A percentile compares a stretch with the other conserved stretches of the same genome.
phyloP scores from a whole-genome alignment of 2,113 vertebrate species.

The Festucalex cinctus region DNA sequence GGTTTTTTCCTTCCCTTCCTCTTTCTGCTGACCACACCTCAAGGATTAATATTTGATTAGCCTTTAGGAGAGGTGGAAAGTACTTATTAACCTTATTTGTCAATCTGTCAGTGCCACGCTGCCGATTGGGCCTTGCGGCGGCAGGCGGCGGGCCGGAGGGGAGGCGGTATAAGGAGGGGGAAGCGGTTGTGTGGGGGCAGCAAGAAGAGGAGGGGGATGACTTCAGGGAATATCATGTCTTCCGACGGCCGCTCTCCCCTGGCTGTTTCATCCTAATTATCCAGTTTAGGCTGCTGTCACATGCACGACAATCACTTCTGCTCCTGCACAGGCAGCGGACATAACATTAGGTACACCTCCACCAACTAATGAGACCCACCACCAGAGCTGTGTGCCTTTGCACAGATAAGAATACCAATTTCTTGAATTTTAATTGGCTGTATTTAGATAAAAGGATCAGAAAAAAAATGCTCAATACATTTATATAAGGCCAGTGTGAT shows the following conservation, averaged over 20 bases:
- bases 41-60: constrained; percentile 99
- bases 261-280: constrained; percentile 71
- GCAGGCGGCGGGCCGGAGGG: constrained; percentile 32
- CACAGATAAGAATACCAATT: not conserved
- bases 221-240: constrained; percentile 66
- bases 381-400: not conserved
- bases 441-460: not conserved
- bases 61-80: constrained; percentile 90
- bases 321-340: constrained; percentile 4
- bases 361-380: not conserved
- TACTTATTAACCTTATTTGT: constrained; percentile 97
- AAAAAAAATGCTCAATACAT: not conserved
- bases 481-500: not conserved
- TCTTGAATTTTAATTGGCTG: not conserved
- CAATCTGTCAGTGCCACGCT: constrained; percentile 87
- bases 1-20: constrained; percentile 77
- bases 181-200: not conserved
- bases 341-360: not conserved
- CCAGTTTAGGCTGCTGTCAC: constrained; percentile 59
- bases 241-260: constrained; percentile 57
- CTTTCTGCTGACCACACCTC: constrained; percentile 95
- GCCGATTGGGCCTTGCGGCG: constrained; percentile 73
- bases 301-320: constrained; percentile 55
- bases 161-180: constrained; percentile 14
- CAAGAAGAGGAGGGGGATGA: constrained; percentile 33